A percentile compares a stretch with the other conserved stretches of the same genome.
phyloP scores from a whole-genome alignment of 2,888 invertebrate genomes.

The Agrochola macilenta region DNA sequence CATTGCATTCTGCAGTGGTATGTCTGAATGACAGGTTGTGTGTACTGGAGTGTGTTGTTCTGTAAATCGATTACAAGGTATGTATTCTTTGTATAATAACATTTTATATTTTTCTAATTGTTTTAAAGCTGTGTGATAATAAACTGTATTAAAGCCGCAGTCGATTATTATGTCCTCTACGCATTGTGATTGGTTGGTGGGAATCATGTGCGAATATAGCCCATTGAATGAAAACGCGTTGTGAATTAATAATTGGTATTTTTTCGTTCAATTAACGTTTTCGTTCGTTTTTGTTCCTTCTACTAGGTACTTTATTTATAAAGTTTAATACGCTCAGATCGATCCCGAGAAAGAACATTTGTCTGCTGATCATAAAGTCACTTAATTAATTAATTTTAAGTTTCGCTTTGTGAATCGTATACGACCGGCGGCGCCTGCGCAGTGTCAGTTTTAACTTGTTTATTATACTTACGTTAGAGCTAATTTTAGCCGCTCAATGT shows the following conservation, averaged over 20 bases:
- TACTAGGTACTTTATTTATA: background rate
- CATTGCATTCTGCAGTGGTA: conserved; percentile 6
- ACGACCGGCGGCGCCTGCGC: background rate
- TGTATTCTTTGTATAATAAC: background rate
- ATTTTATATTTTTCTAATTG: background rate
- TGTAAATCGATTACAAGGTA: conserved; percentile 10
- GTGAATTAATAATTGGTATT: background rate
- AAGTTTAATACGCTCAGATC: background rate
- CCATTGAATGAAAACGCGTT: background rate
- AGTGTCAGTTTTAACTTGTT: background rate
- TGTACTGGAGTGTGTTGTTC: background rate
- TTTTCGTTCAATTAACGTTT: background rate
- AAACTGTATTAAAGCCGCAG: background rate
- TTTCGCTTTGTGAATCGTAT: background rate
- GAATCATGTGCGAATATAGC: background rate
- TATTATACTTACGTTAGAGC: background rate
- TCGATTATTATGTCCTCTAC: background rate
- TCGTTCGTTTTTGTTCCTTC: background rate
- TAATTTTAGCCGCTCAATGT: conserved; percentile 21
- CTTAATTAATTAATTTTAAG: background rate
- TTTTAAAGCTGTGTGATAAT: background rate
- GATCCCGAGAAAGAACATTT: background rate
- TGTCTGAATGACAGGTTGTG: conserved; percentile 17
- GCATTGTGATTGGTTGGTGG: background rate
- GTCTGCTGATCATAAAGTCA: background rate